These are phyloP conservation scores for Rattus norvegicus DNA, from an alignment of 2,113 vertebrate genomes.

Conservation along the genomic window DNA sequence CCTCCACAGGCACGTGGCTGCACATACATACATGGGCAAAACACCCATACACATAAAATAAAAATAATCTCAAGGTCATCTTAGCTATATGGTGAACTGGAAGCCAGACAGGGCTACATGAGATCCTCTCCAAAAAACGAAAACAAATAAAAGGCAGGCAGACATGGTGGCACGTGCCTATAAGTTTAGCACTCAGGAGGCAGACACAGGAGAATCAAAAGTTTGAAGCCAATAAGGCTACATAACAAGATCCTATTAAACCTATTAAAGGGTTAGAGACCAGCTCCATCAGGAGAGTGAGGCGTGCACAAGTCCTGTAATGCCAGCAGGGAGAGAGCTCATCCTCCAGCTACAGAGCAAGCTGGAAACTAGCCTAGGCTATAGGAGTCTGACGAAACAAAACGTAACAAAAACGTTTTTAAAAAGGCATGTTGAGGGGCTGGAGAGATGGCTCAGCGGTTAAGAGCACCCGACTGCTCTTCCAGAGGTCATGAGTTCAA, in stretches of 20 bases:
- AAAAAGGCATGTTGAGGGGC: background rate
- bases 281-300: background rate
- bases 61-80: background rate
- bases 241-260: background rate
- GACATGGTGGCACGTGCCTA: background rate
- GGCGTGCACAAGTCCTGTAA: background rate
- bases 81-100: background rate
- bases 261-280: background rate
- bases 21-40: background rate
- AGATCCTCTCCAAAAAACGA: background rate
- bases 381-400: background rate
- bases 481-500: no score
- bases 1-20: background rate
- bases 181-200: background rate
- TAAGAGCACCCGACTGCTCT: no score
- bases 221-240: background rate
- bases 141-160: background rate
- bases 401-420: background rate
- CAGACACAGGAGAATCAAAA: background rate
- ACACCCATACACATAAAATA: background rate
- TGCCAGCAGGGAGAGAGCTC: background rate
- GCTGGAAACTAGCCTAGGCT: background rate
- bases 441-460: no score
- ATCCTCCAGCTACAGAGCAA: background rate
- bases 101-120: background rate